A percentile compares a stretch with the other conserved stretches of the same genome.
Conservation (phyloP, 2,888 invertebrate species). For the Petrophora chlorosata region DNA sequence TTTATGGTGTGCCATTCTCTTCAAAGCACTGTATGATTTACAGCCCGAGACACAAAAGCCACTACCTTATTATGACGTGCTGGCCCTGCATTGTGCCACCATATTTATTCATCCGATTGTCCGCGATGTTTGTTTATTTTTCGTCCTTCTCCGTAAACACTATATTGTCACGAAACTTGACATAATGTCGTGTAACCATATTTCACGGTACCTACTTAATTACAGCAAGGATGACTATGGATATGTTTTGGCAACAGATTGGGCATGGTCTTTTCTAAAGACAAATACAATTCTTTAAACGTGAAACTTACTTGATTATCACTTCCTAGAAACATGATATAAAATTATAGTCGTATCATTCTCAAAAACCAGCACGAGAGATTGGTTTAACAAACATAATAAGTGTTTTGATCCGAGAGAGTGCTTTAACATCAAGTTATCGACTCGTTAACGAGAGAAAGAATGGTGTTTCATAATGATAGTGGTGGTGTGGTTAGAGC, state of each 20-base stretch:
- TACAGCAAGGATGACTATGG: conserved; percentile 51
- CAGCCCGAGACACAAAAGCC: conserved; percentile 75
- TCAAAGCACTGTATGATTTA: conserved; percentile 81
- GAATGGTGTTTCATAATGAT: conserved; percentile 75
- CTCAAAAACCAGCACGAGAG: conserved; percentile 26
- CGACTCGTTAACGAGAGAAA: conserved; percentile 69
- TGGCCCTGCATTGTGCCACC: conserved; percentile 77
- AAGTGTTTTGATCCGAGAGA: conserved; percentile 55
- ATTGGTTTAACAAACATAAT: conserved; percentile 48
- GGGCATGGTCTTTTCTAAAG: conserved; percentile 26
- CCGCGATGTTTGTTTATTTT: conserved; percentile 80
- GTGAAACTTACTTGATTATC: no score
- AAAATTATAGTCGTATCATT: background rate
- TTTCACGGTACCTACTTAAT: conserved; percentile 76
- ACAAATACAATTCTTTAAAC: no score
- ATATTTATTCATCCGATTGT: conserved; percentile 76
- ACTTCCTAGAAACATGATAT: background rate
- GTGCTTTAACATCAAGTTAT: conserved; percentile 57
- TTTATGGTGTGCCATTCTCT: conserved; percentile 80
- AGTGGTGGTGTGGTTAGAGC: conserved; percentile 70
- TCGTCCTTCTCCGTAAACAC: conserved; percentile 77
- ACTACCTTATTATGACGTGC: conserved; percentile 81
- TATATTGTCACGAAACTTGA: conserved; percentile 69
- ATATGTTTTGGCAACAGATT: conserved; percentile 60
- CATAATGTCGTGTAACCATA: conserved; percentile 69